Evolutionary conservation across 2,113 vertebrate species (phyloP), one percentile per base, ranked within the genome.

Genomic region (Petromus typicus): DNA sequence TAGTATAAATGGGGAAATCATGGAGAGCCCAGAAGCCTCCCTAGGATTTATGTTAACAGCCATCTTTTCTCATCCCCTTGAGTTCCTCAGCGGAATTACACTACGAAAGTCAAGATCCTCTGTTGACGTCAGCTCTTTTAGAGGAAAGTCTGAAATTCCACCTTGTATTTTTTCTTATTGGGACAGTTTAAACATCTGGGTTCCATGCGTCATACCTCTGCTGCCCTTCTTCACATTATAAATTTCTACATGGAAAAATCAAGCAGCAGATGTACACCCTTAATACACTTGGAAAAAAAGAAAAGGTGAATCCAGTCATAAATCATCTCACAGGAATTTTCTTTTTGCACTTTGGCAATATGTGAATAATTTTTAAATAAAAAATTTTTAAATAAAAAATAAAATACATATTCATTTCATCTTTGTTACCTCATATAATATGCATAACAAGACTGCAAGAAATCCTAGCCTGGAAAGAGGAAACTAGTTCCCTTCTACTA

Each of bases 351-450:
- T 14, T 79, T 83, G 67, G 20, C 37, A 80, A 37, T 76, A 54
- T 79, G 25, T 66, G 69, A 12, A 27, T 82, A 59, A 88, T 57
- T 67, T 91, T 76, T 84, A 37, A 87, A 69, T 90, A 54, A 75
- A 80, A 27, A 97, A 18, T 73, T 69, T 57, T 83, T 89, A 37
- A 86, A 86, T n/a, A n/a, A n/a, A n/a, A n/a, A n/a, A n/a, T n/a
- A n/a, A n/a, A n/a, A 75, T 51, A 43, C 86, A 57, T 67, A 61
- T 91, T 57, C n/a, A 54, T 45, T 67, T 45, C 14, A 67, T 67
- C 25, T 76, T 88, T 56, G 13, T 67, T 61, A 43, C 43, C 91
- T 17, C 34, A 40, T 59, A 71, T 18, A 67, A 4, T 89, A 34
- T 85, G 59, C 90, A 18, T 64, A 43, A 83, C 0, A 82, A 87